Evolutionary conservation across 2,797 vertebrate genomes (phyloP).

Genomic region (Cygnus olor): DNA sequence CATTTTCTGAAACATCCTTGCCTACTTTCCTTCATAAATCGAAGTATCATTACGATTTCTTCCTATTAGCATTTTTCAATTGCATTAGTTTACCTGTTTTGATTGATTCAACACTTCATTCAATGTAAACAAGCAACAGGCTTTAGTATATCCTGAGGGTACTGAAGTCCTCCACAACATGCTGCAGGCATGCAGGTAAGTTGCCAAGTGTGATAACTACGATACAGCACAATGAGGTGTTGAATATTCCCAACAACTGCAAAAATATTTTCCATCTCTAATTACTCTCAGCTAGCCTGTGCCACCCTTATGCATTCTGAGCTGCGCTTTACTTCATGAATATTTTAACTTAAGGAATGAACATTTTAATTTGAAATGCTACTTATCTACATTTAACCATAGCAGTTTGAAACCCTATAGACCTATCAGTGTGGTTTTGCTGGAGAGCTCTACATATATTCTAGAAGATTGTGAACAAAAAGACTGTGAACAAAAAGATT

Average conservation of each 20-base stretch:
- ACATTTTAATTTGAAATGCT: neutral
- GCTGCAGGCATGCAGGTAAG: slow-evolving; percentile 33
- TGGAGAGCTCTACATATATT: neutral
- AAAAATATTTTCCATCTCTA: slow-evolving; percentile 63
- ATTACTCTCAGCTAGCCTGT: neutral
- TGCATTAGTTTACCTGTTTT: slow-evolving; percentile 32
- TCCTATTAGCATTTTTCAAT: slow-evolving; percentile 20
- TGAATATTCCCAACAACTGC: slow-evolving; percentile 54
- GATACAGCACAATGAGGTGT: slow-evolving; percentile 30
- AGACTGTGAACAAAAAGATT: neutral
- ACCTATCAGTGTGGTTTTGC: neutral
- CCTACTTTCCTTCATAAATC: slow-evolving; percentile 9
- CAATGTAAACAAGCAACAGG: slow-evolving; percentile 8
- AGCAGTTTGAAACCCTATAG: neutral
- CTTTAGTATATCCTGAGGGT: slow-evolving; percentile 3
- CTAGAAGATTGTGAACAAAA: too few species aligned
- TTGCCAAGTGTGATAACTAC: slow-evolving; percentile 34
- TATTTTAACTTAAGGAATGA: neutral
- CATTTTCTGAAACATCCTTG: neutral
- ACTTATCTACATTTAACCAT: neutral
- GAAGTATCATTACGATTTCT: neutral
- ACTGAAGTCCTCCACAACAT: neutral
- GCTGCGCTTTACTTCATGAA: neutral
- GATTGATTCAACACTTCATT: slow-evolving; percentile 22
- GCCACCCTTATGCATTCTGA: neutral